Evolutionary conservation across 1,140 invertebrate species (phyloP), one percentile per base, ranked within the genome.

Genomic region (Vanessa atalanta): DNA sequence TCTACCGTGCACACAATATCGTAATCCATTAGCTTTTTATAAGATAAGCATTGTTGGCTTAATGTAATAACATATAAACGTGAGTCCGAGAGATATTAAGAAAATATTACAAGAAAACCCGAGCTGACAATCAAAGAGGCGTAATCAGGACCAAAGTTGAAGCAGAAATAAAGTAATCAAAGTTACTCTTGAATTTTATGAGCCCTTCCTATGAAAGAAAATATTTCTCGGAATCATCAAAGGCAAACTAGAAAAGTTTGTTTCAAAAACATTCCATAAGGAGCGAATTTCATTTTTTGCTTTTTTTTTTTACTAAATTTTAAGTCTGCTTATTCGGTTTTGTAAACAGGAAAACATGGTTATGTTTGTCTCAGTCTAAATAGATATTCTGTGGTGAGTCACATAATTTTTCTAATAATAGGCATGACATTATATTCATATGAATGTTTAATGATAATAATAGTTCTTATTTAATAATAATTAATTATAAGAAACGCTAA

Each of bases 101-200:
- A 37, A 61, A 61, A 37, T 61, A n/a, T 37, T 37, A 15, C 26
- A 61, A 37, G 26, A 37, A 61, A 61, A 37, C 14, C n/a, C 31
- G 16, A 61, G 15, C 31, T 61, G 31, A 61, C 57, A 61, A 61
- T 61, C 57, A 61, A 37, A 37, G 26, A 31, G 47, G 50, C 13
- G 23, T 72, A 57, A 23, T 57, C 53, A 13, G 53, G 20, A 57
- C 53, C 53, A 63, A 81, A 77, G 72, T 79, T 76, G 65, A 84
- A 84, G 78, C 80, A 81, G 65, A 80, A 67, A 86, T 87, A 81
- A 83, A 82, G 81, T 79, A 83, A 87, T 87, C 86, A 83, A 85
- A 89, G 78, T 88, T 77, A 66, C 63, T 70, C 63, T 7, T 48
- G 64, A 57, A 48, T 67, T 75, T 75, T 53, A 70, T 70, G 55